These are phyloP conservation scores for Zele albiditarsus DNA, from an alignment of 2,888 invertebrate species.

Conservation along the genomic window DNA sequence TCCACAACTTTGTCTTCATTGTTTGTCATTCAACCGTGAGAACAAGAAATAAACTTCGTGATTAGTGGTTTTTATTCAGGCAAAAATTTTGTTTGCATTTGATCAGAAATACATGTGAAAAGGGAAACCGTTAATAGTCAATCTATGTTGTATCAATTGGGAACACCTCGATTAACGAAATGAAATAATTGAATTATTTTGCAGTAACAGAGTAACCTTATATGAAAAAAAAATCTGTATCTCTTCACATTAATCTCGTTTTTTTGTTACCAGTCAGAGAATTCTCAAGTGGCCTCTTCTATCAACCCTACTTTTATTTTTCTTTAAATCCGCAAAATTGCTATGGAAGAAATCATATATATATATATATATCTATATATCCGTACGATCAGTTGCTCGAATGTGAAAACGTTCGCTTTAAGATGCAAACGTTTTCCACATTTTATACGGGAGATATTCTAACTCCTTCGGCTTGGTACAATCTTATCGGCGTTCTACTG, in stretches of 20 bases:
- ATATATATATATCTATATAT: constrained; percentile 6
- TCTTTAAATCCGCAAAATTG: not conserved
- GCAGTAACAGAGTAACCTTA: too few relatives aligned
- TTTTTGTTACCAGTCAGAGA: not conserved
- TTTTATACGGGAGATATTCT: constrained; percentile 64
- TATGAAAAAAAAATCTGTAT: not conserved
- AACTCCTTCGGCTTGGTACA: constrained; percentile 65
- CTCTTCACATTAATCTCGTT: not conserved
- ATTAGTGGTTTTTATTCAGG: too few relatives aligned
- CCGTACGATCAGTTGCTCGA: constrained; percentile 16
- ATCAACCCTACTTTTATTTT: not conserved
- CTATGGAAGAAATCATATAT: not conserved
- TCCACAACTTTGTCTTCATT: constrained; percentile 6
- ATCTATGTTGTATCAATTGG: too few relatives aligned
- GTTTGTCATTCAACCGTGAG: too few relatives aligned
- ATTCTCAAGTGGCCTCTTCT: not conserved
- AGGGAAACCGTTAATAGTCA: too few relatives aligned
- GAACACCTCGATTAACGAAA: too few relatives aligned
- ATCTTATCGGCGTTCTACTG: constrained; percentile 65
- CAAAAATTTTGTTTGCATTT: too few relatives aligned
- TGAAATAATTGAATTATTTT: constrained; percentile 4
- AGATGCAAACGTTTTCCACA: constrained; percentile 63
- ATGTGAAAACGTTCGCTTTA: constrained; percentile 45
- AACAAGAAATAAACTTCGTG: too few relatives aligned
- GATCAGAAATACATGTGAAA: constrained; percentile 3